These are phyloP conservation scores for Antrozous pallidus DNA, from an alignment of 2,797 vertebrate species.

Conservation along the genomic window DNA sequence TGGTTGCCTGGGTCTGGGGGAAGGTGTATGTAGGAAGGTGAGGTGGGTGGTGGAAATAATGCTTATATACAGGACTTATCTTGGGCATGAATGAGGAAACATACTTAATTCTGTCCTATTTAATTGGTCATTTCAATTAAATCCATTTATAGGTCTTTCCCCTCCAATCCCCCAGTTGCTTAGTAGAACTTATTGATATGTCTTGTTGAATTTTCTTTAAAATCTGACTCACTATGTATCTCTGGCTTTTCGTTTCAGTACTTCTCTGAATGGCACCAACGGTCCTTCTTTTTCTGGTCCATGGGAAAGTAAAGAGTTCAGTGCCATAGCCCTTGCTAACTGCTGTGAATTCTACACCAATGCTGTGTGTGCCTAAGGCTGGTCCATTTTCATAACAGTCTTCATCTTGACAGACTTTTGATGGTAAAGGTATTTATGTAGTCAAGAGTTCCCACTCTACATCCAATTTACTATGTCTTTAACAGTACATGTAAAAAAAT, in stretches of 20 bases:
- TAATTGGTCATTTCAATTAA: not conserved
- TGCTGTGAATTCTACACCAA: constrained; percentile 86
- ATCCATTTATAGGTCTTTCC: not conserved
- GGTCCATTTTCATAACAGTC: not conserved
- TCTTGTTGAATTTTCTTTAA: not conserved
- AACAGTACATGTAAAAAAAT: constrained; percentile 7
- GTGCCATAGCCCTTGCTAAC: constrained; percentile 72
- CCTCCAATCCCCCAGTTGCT: not conserved
- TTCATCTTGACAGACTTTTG: not conserved
- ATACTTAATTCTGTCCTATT: not conserved
- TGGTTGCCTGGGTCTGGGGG: not conserved
- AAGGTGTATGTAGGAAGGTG: fast-evolving
- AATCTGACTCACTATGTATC: not conserved
- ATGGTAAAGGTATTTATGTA: not conserved
- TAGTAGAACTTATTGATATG: not conserved
- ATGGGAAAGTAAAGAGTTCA: constrained; percentile 84
- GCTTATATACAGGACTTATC: not conserved
- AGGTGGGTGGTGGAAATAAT: not conserved
- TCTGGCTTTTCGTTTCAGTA: constrained; percentile 77
- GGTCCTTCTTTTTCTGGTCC: constrained; percentile 84
- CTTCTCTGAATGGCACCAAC: constrained; percentile 79
- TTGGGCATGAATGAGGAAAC: not conserved
- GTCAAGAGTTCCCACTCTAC: not conserved
- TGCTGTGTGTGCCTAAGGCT: constrained; percentile 28
- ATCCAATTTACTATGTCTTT: not conserved